These are phyloP conservation scores for Raja brachyura DNA, from an alignment of 2,113 vertebrate species.

Conservation along the genomic window DNA sequence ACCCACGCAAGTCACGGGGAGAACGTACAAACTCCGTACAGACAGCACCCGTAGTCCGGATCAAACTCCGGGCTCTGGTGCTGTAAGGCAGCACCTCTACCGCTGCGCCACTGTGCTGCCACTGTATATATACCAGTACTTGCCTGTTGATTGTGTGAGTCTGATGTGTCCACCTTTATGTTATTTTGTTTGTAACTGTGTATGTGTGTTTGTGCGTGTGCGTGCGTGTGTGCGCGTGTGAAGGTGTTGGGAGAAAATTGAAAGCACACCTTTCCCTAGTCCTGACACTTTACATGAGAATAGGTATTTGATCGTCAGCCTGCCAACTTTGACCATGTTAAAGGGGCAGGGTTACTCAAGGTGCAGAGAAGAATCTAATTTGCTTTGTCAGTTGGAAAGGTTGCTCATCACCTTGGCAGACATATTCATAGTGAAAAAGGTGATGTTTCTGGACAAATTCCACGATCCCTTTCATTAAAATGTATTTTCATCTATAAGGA, in stretches of 20 bases:
- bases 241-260: background rate
- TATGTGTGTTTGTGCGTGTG: background rate
- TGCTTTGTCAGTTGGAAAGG: background rate
- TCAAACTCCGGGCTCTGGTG: too few relatives aligned
- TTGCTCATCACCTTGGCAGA: background rate
- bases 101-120: too few relatives aligned
- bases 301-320: background rate
- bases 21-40: too few relatives aligned
- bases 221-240: background rate
- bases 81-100: too few relatives aligned
- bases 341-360: background rate
- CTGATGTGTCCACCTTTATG: too few relatives aligned
- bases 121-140: too few relatives aligned
- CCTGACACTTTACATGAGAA: background rate
- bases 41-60: too few relatives aligned
- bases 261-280: background rate
- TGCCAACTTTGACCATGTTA: background rate
- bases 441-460: background rate
- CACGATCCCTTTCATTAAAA: background rate
- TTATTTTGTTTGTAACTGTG: too few relatives aligned
- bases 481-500: too few relatives aligned
- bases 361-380: background rate
- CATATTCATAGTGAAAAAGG: background rate
- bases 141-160: too few relatives aligned
- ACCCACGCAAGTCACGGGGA: too few relatives aligned